phyloP scores from a whole-genome alignment of 2,888 invertebrate genomes.

The Prostheceraeus crozeri region DNA sequence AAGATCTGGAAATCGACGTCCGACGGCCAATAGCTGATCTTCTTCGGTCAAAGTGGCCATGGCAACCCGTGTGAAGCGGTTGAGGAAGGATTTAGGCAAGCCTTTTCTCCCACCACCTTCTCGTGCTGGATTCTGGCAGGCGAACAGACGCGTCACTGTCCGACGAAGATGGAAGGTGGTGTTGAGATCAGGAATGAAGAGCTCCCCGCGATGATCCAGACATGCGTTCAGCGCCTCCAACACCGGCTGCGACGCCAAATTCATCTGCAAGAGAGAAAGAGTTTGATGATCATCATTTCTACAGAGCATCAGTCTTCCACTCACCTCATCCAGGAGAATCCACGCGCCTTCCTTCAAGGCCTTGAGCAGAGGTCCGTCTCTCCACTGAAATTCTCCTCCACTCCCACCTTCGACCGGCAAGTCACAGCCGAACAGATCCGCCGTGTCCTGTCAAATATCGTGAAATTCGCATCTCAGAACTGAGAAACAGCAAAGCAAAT shows the following conservation, averaged over 20 bases:
- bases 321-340: conserved; percentile 85
- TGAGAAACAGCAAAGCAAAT: neutral
- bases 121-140: conserved; percentile 88
- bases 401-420: conserved; percentile 78
- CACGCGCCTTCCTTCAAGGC: conserved; percentile 86
- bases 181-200: conserved; percentile 87
- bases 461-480: neutral
- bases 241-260: conserved; percentile 94
- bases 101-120: conserved; percentile 94
- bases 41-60: conserved; percentile 62
- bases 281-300: too few relatives aligned
- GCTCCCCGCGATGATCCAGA: conserved; percentile 88
- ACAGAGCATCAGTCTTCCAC: too few relatives aligned
- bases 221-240: conserved; percentile 96
- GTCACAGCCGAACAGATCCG: conserved; percentile 95
- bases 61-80: conserved; percentile 81
- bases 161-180: conserved; percentile 69
- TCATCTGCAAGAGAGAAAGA: conserved; percentile 63
- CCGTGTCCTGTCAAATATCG: conserved; percentile 70
- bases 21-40: conserved; percentile 65
- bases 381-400: conserved; percentile 83
- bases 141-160: conserved; percentile 77
- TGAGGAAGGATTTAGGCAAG: conserved; percentile 88
- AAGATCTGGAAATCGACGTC: conserved; percentile 64
- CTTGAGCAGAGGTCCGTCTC: conserved; percentile 85